Conservation (phyloP, 2,113 vertebrate genomes). For the Notothenia rossii region DNA sequence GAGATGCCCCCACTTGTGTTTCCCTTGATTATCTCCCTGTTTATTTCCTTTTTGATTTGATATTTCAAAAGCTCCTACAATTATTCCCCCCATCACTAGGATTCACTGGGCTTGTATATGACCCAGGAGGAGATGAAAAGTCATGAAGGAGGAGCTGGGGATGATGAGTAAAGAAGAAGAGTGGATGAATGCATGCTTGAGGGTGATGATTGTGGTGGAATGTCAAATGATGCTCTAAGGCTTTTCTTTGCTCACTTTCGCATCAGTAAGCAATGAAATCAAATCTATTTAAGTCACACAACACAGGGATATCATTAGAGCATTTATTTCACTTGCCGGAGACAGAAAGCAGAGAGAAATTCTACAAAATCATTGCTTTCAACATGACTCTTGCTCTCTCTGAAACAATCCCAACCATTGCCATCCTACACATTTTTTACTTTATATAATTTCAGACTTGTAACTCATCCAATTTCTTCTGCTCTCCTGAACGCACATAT, state of each 20-base stretch:
- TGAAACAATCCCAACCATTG: constrained; percentile 21
- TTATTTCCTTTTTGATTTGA: constrained; percentile 50
- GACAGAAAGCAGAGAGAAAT: not conserved
- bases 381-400: constrained; percentile 11
- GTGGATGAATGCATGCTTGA: constrained; percentile 46
- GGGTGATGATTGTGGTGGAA: constrained; percentile 51
- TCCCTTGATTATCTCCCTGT: constrained; percentile 53
- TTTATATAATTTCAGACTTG: constrained; percentile 51
- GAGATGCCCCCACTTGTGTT: constrained; percentile 29
- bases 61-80: constrained; percentile 47
- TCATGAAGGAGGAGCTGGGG: constrained; percentile 41
- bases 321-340: not conserved
- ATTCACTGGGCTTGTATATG: constrained; percentile 34
- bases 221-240: constrained; percentile 68
- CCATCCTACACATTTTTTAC: constrained; percentile 51
- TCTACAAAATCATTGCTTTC: constrained; percentile 11
- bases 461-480: constrained; percentile 31
- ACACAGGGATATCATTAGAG: not conserved
- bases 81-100: constrained; percentile 33
- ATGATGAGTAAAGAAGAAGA: constrained; percentile 44
- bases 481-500: constrained; percentile 19
- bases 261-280: constrained; percentile 60
- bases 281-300: constrained; percentile 47
- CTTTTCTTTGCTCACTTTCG: constrained; percentile 45
- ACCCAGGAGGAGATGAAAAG: constrained; percentile 53